These are phyloP conservation scores for Trogon surrucura DNA, from an alignment of 2,113 vertebrate genomes.

Conservation along the genomic window DNA sequence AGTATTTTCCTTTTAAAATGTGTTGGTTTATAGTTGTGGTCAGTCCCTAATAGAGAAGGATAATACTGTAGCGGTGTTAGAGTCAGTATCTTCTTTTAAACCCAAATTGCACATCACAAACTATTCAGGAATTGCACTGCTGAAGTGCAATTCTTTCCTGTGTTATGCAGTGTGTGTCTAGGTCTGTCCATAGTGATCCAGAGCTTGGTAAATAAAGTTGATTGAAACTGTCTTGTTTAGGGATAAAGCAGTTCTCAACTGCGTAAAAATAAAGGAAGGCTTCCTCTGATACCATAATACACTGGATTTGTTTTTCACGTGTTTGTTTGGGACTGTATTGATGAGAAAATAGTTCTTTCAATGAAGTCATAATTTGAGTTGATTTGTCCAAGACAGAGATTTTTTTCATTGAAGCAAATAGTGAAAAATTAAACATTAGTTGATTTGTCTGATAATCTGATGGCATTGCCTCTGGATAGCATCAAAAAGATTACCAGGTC, in stretches of 20 bases:
- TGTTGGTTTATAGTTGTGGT: accelerated
- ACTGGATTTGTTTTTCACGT: accelerated
- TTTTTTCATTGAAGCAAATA: background rate
- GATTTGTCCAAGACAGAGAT: background rate
- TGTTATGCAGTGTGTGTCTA: background rate
- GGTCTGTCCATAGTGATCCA: background rate
- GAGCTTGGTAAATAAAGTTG: background rate
- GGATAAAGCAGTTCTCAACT: background rate
- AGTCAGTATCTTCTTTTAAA: background rate
- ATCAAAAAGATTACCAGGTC: background rate
- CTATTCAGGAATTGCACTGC: background rate
- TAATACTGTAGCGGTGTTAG: background rate
- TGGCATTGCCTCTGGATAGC: accelerated
- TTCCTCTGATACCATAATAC: background rate
- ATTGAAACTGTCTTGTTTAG: background rate
- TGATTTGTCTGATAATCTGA: background rate
- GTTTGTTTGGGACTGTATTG: background rate
- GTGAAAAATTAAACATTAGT: background rate
- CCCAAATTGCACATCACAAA: background rate
- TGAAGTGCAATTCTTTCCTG: background rate
- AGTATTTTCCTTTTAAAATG: background rate
- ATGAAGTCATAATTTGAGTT: background rate
- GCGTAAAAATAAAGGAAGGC: background rate
- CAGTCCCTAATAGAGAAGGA: background rate
- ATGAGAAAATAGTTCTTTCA: background rate